Base-by-base conservation (phyloP, 2,888 invertebrate genomes). In the Scaptomyza parva region DNA sequence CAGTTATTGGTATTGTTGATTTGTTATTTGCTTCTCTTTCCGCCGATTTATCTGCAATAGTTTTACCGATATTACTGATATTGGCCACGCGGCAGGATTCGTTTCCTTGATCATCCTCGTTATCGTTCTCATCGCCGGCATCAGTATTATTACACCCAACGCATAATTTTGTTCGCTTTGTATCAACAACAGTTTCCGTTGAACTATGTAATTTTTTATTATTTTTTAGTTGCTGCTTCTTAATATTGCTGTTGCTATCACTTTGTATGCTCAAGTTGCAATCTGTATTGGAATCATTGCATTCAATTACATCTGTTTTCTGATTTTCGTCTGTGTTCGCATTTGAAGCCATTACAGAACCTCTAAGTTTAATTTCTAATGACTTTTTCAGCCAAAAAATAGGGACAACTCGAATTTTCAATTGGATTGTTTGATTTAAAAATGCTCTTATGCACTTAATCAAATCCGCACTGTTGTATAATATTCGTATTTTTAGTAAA, bases 301-400 rank as follows among this genome's bases (percentile, higher is more conserved):
- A n/a, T 39, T 51, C 17, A 22, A 33, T n/a, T 6, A n/a, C n/a
- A n/a, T 33, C 6, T 24, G 24, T 39, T 24, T 51, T 12, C 7
- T 30, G 11, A 40, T 14, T 57, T 20, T 54, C 60, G 6, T 61
- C 65, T 28, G 48, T 57, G 18, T 45, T 53, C 41, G 35, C 44
- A 43, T 51, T 65, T 44, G 78, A 74, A 51, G 72, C 86, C 81
- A 82, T 82, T 50, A 65, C 78, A 57, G 45, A 20, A 33, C 33
- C n/a, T 33, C 6, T 33, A 7, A 18, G 8, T 50, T 7, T 18
- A 2, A 35, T n/a, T 33, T 2, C 6, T n/a, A 33, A 33, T n/a
- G 22, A 33, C 43, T 53, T 40, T 3, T 51, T 18, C 41, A 48
- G 26, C 30, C 17, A 7, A 35, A 7, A 14, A 14, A 35, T 2